Evolutionary conservation across 92 coral and sea anemone species (phyloP), one percentile per base, ranked within the genome.

Genomic region (Muricea muricata): DNA sequence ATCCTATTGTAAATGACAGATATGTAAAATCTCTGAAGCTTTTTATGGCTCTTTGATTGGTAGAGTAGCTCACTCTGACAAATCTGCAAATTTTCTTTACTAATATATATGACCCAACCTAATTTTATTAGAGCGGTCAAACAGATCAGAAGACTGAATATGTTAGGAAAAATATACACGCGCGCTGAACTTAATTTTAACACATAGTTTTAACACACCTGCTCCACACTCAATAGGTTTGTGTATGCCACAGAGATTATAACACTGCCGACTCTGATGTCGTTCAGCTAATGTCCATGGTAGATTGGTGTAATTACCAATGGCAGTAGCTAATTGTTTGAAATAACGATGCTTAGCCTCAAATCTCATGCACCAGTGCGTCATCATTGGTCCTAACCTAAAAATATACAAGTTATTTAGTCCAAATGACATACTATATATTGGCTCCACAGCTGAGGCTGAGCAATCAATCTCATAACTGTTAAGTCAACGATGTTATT

Each of bases 271-370:
- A 52, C 32, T 23, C 82, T 77, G 82, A 40, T 77, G 82, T 32
- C 82, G 42, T 77, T 77, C 82, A 42, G 82, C 82, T 58, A 77
- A 77, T 48, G 82, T 77, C 82, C 82, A 77, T 20, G 82, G 82
- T 24, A 77, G 29, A 26, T 77, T 77, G 29, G 82, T 77, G 63
- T 42, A 77, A 48, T 77, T 77, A 32, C 82, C 82, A 48, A 77
- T 54, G 78, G 82, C 30, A 29, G 82, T 20, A 6, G 82, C 82
- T 50, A 77, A 73, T 32, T 77, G 82, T 32, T 77, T 58, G 67
- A 58, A 58, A 26, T 58, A 58, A n/a, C 67, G 67, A n/a, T n/a
- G n/a, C n/a, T n/a, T n/a, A n/a, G n/a, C n/a, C n/a, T n/a, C n/a
- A n/a, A n/a, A n/a, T n/a, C 25, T n/a, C 67, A 58, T 58, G 67